Conservation (phyloP, 2,888 invertebrate genomes). For the Cheilosia vulpina region DNA sequence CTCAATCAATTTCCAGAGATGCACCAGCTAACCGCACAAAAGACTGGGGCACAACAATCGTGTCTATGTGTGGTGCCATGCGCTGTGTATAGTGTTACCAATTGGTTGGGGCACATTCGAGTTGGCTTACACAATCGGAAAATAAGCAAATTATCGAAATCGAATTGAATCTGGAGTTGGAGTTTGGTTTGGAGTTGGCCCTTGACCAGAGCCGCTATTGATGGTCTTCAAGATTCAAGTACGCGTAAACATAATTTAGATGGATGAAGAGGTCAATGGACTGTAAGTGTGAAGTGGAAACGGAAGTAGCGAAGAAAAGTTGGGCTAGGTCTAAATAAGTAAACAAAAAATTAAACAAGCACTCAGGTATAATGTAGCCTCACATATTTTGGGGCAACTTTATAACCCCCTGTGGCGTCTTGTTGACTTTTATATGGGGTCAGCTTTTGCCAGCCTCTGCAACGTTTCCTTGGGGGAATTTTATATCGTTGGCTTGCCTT, state of each 20-base stretch:
- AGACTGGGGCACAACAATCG: background rate
- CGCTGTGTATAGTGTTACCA: slow-evolving; percentile 60
- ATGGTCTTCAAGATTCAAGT: slow-evolving; percentile 34
- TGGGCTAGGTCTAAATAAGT: too few relatives aligned
- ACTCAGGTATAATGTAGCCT: too few relatives aligned
- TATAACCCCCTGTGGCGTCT: too few relatives aligned
- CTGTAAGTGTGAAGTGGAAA: slow-evolving; percentile 28
- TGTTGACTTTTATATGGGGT: too few relatives aligned
- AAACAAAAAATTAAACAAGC: too few relatives aligned
- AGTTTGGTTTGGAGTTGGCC: slow-evolving; percentile 43
- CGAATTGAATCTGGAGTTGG: slow-evolving; percentile 53
- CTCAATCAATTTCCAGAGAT: slow-evolving; percentile 64
- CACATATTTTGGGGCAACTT: too few relatives aligned
- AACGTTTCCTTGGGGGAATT: too few relatives aligned
- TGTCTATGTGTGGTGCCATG: slow-evolving; percentile 10
- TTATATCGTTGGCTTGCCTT: too few relatives aligned
- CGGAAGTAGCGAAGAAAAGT: slow-evolving; percentile 33
- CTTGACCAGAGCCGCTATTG: slow-evolving; percentile 44
- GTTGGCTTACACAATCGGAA: slow-evolving; percentile 51
- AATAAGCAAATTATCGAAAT: slow-evolving; percentile 70
- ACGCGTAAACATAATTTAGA: slow-evolving; percentile 51
- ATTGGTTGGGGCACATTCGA: slow-evolving; percentile 55
- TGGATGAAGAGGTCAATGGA: slow-evolving; percentile 59
- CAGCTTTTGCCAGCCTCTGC: too few relatives aligned
- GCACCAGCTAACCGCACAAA: slow-evolving; percentile 49